Evolutionary conservation across 1,140 invertebrate species (phyloP).

Genomic region (Pomacea maculata): DNA sequence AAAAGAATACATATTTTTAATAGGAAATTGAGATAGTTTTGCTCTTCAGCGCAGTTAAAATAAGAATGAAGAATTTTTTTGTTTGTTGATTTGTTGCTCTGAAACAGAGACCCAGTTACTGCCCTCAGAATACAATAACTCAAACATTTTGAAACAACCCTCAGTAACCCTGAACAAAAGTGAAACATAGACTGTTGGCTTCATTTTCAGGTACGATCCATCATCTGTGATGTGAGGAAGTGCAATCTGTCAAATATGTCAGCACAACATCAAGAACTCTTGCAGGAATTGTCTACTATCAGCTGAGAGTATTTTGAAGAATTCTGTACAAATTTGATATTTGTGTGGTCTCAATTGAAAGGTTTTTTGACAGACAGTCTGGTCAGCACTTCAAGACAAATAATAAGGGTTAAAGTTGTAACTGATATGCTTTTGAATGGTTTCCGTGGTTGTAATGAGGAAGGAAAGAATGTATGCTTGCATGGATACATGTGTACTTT

Average conservation of each 20-base stretch:
- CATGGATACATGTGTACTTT: too few relatives aligned
- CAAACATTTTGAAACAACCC: background rate
- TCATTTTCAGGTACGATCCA: slow-evolving; percentile 50
- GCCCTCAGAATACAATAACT: background rate
- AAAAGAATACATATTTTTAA: too few relatives aligned
- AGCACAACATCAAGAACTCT: slow-evolving; percentile 47
- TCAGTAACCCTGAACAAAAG: background rate
- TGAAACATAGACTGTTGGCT: background rate
- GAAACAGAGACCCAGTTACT: background rate
- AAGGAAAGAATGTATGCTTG: too few relatives aligned
- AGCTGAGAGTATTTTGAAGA: background rate
- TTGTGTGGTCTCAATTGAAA: too few relatives aligned
- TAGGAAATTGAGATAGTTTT: background rate
- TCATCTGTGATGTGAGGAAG: slow-evolving; percentile 53
- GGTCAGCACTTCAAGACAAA: too few relatives aligned
- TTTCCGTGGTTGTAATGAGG: too few relatives aligned
- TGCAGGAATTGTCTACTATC: slow-evolving; percentile 44
- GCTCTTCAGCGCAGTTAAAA: background rate
- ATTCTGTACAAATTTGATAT: too few relatives aligned
- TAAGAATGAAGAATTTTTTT: background rate
- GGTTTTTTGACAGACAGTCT: too few relatives aligned
- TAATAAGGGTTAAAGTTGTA: too few relatives aligned
- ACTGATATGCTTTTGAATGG: too few relatives aligned
- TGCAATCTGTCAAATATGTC: slow-evolving; percentile 39
- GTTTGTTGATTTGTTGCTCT: background rate